Evolutionary conservation across 2,888 invertebrate genomes (phyloP).

Genomic region (Masnerella sp.): DNA sequence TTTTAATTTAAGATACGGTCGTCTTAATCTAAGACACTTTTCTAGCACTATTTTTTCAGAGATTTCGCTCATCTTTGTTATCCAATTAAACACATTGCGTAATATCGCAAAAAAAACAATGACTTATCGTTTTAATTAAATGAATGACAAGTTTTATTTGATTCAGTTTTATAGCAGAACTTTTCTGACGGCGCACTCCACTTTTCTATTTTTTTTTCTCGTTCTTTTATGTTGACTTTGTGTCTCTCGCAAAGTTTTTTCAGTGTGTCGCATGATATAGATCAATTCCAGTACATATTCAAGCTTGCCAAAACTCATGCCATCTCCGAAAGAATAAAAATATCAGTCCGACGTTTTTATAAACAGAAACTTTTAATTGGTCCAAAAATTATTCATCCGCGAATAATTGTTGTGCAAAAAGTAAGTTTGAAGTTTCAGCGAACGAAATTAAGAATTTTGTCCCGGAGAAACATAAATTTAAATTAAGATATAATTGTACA

Average conservation of each 20-base stretch:
- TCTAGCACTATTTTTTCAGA: too few relatives aligned
- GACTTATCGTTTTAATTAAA: conserved; percentile 29
- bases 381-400: background rate
- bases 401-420: too few relatives aligned
- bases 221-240: conserved; percentile 22
- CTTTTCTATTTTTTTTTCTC: too few relatives aligned
- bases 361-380: conserved; percentile 16
- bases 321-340: too few relatives aligned
- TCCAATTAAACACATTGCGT: conserved; percentile 14
- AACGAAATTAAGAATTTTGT: too few relatives aligned
- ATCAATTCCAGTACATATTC: conserved; percentile 33
- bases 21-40: too few relatives aligned
- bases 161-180: conserved; percentile 18
- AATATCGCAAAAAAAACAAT: conserved; percentile 23
- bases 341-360: too few relatives aligned
- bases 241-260: conserved; percentile 27
- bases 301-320: conserved; percentile 23
- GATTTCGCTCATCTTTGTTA: too few relatives aligned
- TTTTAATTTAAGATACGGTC: background rate
- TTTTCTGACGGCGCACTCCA: too few relatives aligned
- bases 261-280: conserved; percentile 28
- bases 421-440: background rate
- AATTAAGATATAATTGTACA: too few relatives aligned
- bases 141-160: conserved; percentile 29
- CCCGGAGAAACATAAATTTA: too few relatives aligned